Conservation (phyloP, 2,113 vertebrate genomes). For the Nothoprocta perdicaria region DNA sequence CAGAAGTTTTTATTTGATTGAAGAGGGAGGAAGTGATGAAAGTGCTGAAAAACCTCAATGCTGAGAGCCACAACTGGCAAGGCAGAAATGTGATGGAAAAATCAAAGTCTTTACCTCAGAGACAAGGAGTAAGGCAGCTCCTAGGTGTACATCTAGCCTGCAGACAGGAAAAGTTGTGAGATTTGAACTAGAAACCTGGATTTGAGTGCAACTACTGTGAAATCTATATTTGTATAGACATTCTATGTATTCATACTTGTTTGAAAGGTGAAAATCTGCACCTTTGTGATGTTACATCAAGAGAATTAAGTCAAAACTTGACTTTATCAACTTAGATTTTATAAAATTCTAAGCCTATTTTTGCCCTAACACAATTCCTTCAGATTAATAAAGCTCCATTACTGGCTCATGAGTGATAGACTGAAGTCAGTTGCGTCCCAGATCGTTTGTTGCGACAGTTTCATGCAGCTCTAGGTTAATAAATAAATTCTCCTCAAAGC, state of each 20-base stretch:
- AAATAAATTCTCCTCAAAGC: neutral
- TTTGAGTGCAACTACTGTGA: neutral
- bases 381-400: neutral
- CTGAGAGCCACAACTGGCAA: neutral
- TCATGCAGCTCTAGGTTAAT: neutral
- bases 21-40: neutral
- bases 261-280: neutral
- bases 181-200: neutral
- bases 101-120: neutral
- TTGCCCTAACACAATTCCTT: neutral
- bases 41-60: neutral
- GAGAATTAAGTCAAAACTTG: neutral
- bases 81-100: accelerated
- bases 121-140: neutral
- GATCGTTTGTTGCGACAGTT: neutral
- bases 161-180: neutral
- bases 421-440: neutral
- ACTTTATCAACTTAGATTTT: neutral
- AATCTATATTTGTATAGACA: neutral
- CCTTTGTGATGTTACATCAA: neutral
- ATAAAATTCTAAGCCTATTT: neutral
- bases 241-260: neutral
- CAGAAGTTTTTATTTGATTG: neutral
- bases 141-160: neutral
- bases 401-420: neutral